Conservation (phyloP, 2,888 invertebrate species). For the Mythimna pallens region DNA sequence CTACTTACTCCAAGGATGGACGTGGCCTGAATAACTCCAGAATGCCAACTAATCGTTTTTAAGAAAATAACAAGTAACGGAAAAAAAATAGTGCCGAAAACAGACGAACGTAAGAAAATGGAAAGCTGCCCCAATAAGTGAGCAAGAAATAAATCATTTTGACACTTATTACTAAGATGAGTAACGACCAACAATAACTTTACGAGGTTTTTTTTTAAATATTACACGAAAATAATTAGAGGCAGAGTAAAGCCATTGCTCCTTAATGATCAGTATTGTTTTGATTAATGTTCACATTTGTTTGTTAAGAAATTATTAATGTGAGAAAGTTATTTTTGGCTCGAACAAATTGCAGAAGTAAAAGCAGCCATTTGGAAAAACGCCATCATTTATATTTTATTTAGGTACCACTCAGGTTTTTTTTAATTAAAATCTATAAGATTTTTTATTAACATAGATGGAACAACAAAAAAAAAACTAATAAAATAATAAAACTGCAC, state of each 20-base stretch:
- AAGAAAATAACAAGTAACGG: slow-evolving; percentile 16
- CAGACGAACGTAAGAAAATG: slow-evolving; percentile 60
- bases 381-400: background rate
- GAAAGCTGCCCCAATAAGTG: slow-evolving; percentile 68
- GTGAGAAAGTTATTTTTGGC: slow-evolving; percentile 16
- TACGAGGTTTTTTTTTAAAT: slow-evolving; percentile 67
- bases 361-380: background rate
- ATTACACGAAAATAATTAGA: slow-evolving; percentile 73
- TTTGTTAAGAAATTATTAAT: slow-evolving; percentile 34
- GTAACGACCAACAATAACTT: slow-evolving; percentile 76
- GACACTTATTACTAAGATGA: slow-evolving; percentile 82
- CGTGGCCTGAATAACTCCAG: slow-evolving; percentile 26
- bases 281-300: slow-evolving; percentile 57
- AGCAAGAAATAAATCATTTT: slow-evolving; percentile 77
- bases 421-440: too few species aligned
- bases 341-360: background rate
- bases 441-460: too few species aligned
- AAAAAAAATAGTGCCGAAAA: slow-evolving; percentile 42
- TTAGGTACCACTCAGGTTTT: background rate
- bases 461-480: too few species aligned
- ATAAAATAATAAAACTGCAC: too few species aligned
- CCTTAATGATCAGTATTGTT: slow-evolving; percentile 54
- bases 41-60: slow-evolving; percentile 35
- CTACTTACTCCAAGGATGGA: slow-evolving; percentile 17
- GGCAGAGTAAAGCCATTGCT: slow-evolving; percentile 61